phyloP scores from a whole-genome alignment of 2,113 vertebrate genomes.

The Sapayoa aenigma region DNA sequence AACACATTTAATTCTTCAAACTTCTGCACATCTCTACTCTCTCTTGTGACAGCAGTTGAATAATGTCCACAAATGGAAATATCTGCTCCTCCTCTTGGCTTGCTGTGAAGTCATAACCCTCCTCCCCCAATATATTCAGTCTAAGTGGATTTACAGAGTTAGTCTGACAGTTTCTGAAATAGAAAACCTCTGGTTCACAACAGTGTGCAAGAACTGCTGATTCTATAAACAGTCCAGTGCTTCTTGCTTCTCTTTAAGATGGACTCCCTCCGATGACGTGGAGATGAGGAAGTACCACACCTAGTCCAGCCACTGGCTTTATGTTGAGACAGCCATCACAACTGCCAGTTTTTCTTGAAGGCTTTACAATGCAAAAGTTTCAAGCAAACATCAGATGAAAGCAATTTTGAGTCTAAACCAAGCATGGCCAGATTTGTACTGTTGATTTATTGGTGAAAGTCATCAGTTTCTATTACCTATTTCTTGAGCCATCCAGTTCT shows the following conservation, averaged over 20 bases:
- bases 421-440: not conserved
- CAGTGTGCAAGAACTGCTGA: not conserved
- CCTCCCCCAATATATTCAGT: not conserved
- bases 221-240: not conserved
- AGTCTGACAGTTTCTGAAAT: not conserved
- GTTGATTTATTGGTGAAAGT: constrained; percentile 55
- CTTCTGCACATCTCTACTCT: constrained; percentile 19
- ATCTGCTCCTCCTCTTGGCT: constrained; percentile 35
- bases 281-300: not conserved
- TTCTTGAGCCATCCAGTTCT: constrained; percentile 16
- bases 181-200: not conserved
- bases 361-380: not conserved
- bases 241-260: not conserved
- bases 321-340: not conserved
- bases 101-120: not conserved
- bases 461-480: constrained; percentile 45
- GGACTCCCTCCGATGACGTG: not conserved
- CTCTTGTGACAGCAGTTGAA: constrained; percentile 33
- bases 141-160: constrained; percentile 42
- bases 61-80: constrained; percentile 31
- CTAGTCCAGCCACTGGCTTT: fast-evolving
- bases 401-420: constrained; percentile 22
- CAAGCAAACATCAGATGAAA: constrained; percentile 54
- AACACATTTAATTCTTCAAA: constrained; percentile 5
- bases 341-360: not conserved